phyloP scores from a whole-genome alignment of 2,113 vertebrate genomes.

The Pionites leucogaster region DNA sequence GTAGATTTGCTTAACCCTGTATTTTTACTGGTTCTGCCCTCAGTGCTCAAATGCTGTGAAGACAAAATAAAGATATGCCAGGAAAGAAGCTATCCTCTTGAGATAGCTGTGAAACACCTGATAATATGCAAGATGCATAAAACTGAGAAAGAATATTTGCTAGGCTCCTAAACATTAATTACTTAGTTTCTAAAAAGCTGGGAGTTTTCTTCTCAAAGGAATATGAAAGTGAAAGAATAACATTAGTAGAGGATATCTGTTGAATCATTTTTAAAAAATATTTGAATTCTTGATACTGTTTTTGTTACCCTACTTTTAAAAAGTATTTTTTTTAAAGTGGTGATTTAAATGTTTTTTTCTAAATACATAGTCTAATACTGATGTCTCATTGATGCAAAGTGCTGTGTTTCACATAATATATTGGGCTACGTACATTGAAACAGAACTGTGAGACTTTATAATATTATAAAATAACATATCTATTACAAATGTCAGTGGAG shows the following conservation, averaged over 20 bases:
- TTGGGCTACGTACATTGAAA: neutral
- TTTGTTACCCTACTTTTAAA: neutral
- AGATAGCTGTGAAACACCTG: neutral
- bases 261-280: neutral
- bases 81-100: neutral
- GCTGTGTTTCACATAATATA: neutral
- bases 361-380: neutral
- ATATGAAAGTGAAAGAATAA: neutral
- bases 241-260: neutral
- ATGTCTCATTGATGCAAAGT: neutral
- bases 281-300: neutral
- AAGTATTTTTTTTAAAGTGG: neutral
- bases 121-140: neutral
- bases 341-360: neutral
- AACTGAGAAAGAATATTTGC: neutral
- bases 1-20: neutral
- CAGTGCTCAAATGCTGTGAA: neutral
- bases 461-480: constrained; percentile 19
- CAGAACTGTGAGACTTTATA: neutral
- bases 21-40: constrained; percentile 21
- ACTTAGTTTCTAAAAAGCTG: neutral
- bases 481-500: neutral
- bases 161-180: neutral
- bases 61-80: neutral
- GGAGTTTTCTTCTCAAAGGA: neutral